A percentile compares a stretch with the other conserved stretches of the same genome.
Evolutionary conservation across 2,797 vertebrate genomes (phyloP).

Genomic region (Macrochelys suwanniensis): DNA sequence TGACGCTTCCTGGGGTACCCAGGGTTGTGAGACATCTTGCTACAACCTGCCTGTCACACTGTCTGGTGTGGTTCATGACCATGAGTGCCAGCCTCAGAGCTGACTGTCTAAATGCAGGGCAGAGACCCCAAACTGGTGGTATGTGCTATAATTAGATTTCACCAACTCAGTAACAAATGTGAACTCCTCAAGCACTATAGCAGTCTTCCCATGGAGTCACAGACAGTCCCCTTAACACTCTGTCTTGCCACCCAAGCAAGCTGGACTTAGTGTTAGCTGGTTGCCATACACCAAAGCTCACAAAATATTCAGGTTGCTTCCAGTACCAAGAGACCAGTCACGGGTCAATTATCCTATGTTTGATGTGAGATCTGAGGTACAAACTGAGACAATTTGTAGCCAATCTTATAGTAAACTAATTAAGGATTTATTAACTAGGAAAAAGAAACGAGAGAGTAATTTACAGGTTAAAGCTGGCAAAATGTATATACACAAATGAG

Average conservation of each 20-base stretch:
- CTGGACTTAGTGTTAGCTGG: too few species aligned
- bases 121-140: too few species aligned
- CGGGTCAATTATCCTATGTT: neutral
- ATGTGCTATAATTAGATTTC: too few species aligned
- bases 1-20: neutral
- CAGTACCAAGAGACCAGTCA: neutral
- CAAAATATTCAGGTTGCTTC: too few species aligned
- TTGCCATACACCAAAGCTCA: too few species aligned
- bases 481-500: too few species aligned
- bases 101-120: neutral
- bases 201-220: too few species aligned
- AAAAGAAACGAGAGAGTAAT: neutral
- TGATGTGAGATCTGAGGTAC: too few species aligned
- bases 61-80: neutral
- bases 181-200: too few species aligned
- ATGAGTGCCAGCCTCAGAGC: neutral
- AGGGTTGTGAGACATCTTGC: neutral
- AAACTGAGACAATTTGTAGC: neutral
- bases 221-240: too few species aligned
- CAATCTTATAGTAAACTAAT: neutral
- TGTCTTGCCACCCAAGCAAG: too few species aligned
- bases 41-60: neutral
- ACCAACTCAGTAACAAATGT: too few species aligned
- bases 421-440: neutral
- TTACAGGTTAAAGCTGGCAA: neutral